phyloP scores from a whole-genome alignment of 2,113 vertebrate species.

The Sceloporus tristichus region DNA sequence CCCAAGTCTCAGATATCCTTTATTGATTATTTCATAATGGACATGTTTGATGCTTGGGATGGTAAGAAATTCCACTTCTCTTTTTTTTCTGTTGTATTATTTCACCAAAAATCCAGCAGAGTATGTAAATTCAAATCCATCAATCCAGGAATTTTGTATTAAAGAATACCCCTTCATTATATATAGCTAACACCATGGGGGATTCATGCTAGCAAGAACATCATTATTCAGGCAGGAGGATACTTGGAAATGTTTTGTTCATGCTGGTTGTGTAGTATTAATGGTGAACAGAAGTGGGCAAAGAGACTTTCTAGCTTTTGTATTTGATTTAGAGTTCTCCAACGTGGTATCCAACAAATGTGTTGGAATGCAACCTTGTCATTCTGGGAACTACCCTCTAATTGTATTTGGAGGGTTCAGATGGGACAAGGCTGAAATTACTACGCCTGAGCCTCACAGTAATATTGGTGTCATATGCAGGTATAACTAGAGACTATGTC shows the following conservation, averaged over 20 bases:
- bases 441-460: too few species aligned
- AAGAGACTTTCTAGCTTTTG: neutral
- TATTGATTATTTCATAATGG: conserved; percentile 98
- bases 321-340: neutral
- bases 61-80: conserved; percentile 79
- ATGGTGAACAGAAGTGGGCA: neutral
- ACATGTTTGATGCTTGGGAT: conserved; percentile 98
- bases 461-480: too few species aligned
- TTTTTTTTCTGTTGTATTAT: conserved; percentile 27
- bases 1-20: conserved; percentile 98
- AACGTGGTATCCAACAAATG: too few species aligned
- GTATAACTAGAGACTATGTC: too few species aligned
- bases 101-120: neutral
- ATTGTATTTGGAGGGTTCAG: too few species aligned
- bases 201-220: neutral
- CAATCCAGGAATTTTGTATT: neutral
- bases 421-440: too few species aligned
- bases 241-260: neutral
- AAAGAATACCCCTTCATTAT: neutral
- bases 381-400: too few species aligned
- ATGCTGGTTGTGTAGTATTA: neutral
- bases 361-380: too few species aligned
- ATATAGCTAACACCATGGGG: neutral
- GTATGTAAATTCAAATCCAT: neutral
- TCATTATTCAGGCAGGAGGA: neutral